Evolutionary conservation across 2,888 invertebrate species (phyloP).

Genomic region (Scaptodrosophila latifasciaeformis): DNA sequence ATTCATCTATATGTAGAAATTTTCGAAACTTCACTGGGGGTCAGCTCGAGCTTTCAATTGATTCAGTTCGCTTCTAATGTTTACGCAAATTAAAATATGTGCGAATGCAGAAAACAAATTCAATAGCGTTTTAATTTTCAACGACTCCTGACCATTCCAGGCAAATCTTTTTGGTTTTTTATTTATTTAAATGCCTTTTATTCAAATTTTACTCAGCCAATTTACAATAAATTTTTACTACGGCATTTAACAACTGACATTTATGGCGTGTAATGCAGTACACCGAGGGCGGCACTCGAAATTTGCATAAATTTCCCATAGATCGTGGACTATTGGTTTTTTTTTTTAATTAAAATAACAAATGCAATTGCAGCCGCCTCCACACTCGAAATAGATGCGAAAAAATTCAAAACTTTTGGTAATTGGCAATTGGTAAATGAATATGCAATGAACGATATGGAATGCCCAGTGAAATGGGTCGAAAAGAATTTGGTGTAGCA

Average conservation of each 20-base stretch:
- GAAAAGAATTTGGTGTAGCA: no score
- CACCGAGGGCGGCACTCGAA: background rate
- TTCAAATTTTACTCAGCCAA: slow-evolving; percentile 8
- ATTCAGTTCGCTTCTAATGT: slow-evolving; percentile 28
- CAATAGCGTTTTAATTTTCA: slow-evolving; percentile 56
- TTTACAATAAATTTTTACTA: slow-evolving; percentile 35
- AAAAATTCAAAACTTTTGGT: no score
- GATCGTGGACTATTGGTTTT: background rate
- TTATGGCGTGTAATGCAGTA: background rate
- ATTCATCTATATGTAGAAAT: no score
- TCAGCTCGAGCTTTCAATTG: background rate
- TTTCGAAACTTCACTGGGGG: background rate
- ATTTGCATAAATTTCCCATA: slow-evolving; percentile 1
- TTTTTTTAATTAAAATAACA: slow-evolving; percentile 3
- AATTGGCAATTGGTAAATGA: no score
- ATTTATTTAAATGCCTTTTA: no score
- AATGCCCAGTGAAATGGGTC: no score
- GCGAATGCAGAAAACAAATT: slow-evolving; percentile 53
- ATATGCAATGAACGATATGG: no score
- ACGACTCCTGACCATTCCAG: no score
- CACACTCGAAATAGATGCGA: no score
- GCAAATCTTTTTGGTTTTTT: slow-evolving; percentile 21
- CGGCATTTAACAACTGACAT: slow-evolving; percentile 22
- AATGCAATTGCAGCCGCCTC: no score
- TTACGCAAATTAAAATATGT: slow-evolving; percentile 61